Evolutionary conservation across 2,888 invertebrate genomes (phyloP).

Genomic region (Achlya flavicornis): DNA sequence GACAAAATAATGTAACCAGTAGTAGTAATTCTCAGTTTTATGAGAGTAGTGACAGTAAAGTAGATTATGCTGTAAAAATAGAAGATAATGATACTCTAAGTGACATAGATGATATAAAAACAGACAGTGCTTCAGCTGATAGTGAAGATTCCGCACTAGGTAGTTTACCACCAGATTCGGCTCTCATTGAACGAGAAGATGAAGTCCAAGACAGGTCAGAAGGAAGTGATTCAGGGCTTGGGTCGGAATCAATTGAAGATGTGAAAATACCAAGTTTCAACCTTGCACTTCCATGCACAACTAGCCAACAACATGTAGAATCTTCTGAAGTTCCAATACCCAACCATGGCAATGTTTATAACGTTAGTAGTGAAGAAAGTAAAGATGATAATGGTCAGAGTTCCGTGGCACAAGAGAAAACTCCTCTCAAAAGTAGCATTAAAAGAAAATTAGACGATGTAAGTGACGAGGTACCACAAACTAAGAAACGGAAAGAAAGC

Average conservation of each 20-base stretch:
- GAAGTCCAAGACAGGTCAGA: slow-evolving; percentile 89
- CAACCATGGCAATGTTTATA: slow-evolving; percentile 32
- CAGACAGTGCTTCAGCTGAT: slow-evolving; percentile 80
- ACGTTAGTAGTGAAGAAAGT: slow-evolving; percentile 35
- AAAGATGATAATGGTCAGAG: slow-evolving; percentile 37
- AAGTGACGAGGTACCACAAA: slow-evolving; percentile 70
- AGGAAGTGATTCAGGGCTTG: slow-evolving; percentile 93
- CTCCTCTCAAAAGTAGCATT: slow-evolving; percentile 84
- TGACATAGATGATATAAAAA: slow-evolving; percentile 81
- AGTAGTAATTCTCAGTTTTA: slow-evolving; percentile 78
- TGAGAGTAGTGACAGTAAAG: slow-evolving; percentile 80
- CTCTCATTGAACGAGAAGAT: slow-evolving; percentile 79
- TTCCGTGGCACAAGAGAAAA: slow-evolving; percentile 39
- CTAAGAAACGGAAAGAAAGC: slow-evolving; percentile 89
- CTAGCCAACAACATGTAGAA: slow-evolving; percentile 42
- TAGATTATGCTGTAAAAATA: slow-evolving; percentile 77
- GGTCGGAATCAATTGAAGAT: slow-evolving; percentile 89
- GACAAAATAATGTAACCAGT: slow-evolving; percentile 69
- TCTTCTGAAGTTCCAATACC: slow-evolving; percentile 31
- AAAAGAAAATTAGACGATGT: slow-evolving; percentile 84
- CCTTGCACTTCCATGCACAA: slow-evolving; percentile 60
- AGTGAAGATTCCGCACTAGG: slow-evolving; percentile 86
- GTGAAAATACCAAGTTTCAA: slow-evolving; percentile 66
- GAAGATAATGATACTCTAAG: slow-evolving; percentile 80
- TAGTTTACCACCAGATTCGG: slow-evolving; percentile 80